These are phyloP conservation scores for Dicyrtoma fusca DNA, from an alignment of 2,888 invertebrate species.

Conservation along the genomic window DNA sequence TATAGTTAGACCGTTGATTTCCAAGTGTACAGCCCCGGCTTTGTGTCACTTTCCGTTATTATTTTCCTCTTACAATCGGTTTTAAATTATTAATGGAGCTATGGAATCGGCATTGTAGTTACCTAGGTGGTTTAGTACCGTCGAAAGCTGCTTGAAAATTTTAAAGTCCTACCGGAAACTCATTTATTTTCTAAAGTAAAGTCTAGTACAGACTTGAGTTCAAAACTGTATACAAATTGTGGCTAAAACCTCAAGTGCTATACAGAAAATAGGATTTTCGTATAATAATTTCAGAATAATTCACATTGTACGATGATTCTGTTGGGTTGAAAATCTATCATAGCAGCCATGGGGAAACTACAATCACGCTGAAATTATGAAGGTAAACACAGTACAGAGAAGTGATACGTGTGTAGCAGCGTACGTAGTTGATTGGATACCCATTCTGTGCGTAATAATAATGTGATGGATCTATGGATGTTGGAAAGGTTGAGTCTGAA, in stretches of 20 bases:
- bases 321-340: neutral
- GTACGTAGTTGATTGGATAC: conserved; percentile 19
- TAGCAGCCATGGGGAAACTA: neutral
- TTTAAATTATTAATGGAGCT: neutral
- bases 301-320: neutral
- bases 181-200: too few relatives aligned
- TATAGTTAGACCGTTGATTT: conserved; percentile 40
- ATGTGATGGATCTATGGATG: conserved; percentile 23
- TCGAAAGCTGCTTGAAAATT: neutral
- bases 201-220: too few relatives aligned
- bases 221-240: too few relatives aligned
- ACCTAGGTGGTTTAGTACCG: conserved; percentile 3
- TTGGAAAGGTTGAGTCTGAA: conserved; percentile 35
- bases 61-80: neutral
- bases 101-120: neutral
- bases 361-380: conserved; percentile 1
- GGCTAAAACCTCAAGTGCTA: neutral
- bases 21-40: conserved; percentile 24
- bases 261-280: neutral
- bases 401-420: neutral
- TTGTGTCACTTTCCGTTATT: conserved; percentile 35
- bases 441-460: conserved; percentile 14
- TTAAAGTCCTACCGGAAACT: neutral
- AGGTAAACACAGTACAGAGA: conserved; percentile 13
- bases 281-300: too few relatives aligned